phyloP scores from a whole-genome alignment of 2,797 vertebrate genomes.

The Poeciliopsis turneri region DNA sequence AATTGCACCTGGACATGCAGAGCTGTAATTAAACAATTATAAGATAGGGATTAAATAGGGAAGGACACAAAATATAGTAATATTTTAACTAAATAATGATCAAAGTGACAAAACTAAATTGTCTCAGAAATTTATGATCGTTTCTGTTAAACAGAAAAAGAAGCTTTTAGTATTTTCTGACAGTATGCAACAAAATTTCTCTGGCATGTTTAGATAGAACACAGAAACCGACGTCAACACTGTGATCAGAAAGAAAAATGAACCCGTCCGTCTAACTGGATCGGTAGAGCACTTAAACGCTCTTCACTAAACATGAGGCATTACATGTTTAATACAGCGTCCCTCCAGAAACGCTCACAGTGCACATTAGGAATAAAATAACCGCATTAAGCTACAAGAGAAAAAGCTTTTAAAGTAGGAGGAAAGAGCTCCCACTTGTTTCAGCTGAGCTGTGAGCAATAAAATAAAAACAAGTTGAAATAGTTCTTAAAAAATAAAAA shows the following conservation, averaged over 20 bases:
- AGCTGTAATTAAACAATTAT: neutral
- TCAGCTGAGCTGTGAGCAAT: neutral
- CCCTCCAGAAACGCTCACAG: neutral
- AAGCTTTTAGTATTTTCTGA: neutral
- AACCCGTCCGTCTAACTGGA: neutral
- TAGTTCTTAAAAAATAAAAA: neutral
- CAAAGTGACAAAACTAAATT: neutral
- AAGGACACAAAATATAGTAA: neutral
- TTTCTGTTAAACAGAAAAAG: neutral
- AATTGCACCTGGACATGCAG: neutral
- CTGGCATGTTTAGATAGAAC: neutral
- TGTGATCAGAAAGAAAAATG: neutral
- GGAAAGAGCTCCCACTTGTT: neutral
- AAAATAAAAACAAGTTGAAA: neutral
- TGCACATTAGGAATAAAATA: neutral
- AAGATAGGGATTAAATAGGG: neutral
- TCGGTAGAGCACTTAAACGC: neutral
- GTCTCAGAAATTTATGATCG: neutral
- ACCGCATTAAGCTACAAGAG: neutral
- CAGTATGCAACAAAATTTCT: neutral
- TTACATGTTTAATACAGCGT: slow-evolving; percentile 1
- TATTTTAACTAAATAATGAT: neutral
- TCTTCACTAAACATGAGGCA: neutral
- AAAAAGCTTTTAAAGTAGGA: neutral
- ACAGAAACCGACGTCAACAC: neutral